A percentile compares a stretch with the other conserved stretches of the same genome.
These are phyloP conservation scores for Drosophila ochracea DNA, from an alignment of 2,888 invertebrate genomes.

Conservation along the genomic window DNA sequence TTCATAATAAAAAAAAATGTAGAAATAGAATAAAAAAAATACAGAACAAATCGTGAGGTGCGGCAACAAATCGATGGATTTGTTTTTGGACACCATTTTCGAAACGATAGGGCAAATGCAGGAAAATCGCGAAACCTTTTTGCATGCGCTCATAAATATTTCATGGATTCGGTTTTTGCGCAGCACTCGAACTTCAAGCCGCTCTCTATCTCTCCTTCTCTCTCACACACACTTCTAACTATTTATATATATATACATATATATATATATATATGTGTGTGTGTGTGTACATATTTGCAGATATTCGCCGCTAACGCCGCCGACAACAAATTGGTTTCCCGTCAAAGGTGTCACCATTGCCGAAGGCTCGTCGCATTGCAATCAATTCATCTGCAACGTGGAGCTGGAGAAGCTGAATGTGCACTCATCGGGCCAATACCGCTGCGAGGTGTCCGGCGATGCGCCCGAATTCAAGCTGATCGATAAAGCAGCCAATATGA, in stretches of 20 bases:
- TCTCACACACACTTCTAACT: neutral
- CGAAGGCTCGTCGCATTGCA: slow-evolving; percentile 84
- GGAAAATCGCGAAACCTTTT: slow-evolving; percentile 59
- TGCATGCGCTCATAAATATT: slow-evolving; percentile 77
- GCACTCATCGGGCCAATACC: slow-evolving; percentile 86
- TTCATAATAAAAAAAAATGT: slow-evolving; percentile 36
- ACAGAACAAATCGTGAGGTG: slow-evolving; percentile 25
- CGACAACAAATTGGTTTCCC: slow-evolving; percentile 84
- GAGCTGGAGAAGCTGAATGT: slow-evolving; percentile 83
- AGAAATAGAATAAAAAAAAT: slow-evolving; percentile 1
- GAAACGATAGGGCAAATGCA: slow-evolving; percentile 56
- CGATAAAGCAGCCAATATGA: slow-evolving; percentile 87
- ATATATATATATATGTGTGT: neutral
- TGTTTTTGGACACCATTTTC: slow-evolving; percentile 59
- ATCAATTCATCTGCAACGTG: slow-evolving; percentile 85
- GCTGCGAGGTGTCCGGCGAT: slow-evolving; percentile 88
- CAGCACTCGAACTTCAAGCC: slow-evolving; percentile 61
- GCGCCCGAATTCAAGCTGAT: slow-evolving; percentile 87
- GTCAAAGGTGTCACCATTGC: slow-evolving; percentile 84
- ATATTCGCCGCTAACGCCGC: slow-evolving; percentile 85
- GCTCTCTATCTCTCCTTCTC: neutral
- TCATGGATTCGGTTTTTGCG: slow-evolving; percentile 75
- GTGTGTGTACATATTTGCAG: slow-evolving; percentile 72
- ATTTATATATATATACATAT: neutral
- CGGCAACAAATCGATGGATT: slow-evolving; percentile 62